phyloP scores from a whole-genome alignment of 2,888 invertebrate genomes.

The Abrostola tripartita region DNA sequence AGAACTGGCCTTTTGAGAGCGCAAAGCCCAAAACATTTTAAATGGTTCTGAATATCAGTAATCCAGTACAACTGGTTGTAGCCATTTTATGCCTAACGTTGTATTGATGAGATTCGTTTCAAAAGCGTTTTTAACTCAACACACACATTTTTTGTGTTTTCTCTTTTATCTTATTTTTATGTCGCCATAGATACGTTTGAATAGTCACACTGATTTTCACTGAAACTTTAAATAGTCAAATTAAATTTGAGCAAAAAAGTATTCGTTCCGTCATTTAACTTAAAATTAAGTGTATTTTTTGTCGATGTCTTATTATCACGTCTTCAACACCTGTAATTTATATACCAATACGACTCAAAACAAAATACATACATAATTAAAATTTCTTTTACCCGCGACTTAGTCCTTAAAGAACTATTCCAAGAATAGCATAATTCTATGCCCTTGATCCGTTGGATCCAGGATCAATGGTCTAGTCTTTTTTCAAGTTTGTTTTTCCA shows the following conservation, averaged over 20 bases:
- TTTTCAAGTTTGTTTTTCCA: too few species aligned
- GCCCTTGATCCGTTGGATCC: too few species aligned
- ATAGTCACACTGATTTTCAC: constrained; percentile 1
- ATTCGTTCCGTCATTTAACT: background rate
- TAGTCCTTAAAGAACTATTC: too few species aligned
- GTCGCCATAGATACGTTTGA: background rate
- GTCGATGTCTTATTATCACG: too few species aligned
- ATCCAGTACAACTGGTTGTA: constrained; percentile 51
- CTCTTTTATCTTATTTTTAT: constrained; percentile 19
- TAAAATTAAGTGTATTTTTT: too few species aligned
- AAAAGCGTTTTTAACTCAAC: constrained; percentile 55
- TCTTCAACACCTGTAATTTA: too few species aligned
- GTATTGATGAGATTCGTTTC: constrained; percentile 62
- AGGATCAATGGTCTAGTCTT: too few species aligned
- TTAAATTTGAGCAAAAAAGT: background rate
- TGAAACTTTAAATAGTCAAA: background rate
- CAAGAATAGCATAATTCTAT: too few species aligned
- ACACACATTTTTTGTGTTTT: constrained; percentile 26
- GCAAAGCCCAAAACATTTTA: constrained; percentile 51
- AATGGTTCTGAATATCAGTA: constrained; percentile 54
- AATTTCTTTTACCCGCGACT: too few species aligned
- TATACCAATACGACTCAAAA: too few species aligned
- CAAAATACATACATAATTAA: too few species aligned
- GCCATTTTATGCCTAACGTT: constrained; percentile 55
- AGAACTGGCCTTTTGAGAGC: constrained; percentile 22